Conservation (phyloP, 1,140 invertebrate genomes). For the Wasmannia auropunctata region DNA sequence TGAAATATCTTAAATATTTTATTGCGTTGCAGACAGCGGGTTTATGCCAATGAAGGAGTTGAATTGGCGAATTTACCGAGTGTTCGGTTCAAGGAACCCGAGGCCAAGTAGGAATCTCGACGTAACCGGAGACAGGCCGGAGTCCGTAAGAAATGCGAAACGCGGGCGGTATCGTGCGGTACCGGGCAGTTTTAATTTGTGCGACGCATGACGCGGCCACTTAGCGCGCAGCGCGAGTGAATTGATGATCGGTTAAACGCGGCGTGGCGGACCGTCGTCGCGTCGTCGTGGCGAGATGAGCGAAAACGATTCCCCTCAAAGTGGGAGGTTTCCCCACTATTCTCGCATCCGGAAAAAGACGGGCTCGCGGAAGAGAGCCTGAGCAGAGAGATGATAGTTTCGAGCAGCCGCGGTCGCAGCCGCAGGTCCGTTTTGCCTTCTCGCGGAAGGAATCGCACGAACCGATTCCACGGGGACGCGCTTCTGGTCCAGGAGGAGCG, state of each 20-base stretch:
- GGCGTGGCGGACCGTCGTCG: neutral
- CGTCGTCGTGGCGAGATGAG: neutral
- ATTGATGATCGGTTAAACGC: slow-evolving; percentile 2
- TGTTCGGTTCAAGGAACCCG: neutral
- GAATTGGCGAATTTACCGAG: neutral
- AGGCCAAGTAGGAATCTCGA: neutral
- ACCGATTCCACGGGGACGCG: neutral
- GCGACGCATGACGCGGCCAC: neutral
- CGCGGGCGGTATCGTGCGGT: neutral
- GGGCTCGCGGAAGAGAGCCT: slow-evolving; percentile 18
- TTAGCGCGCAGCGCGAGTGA: neutral
- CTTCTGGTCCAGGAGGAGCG: neutral
- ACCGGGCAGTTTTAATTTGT: neutral
- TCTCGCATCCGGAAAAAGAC: slow-evolving; percentile 5
- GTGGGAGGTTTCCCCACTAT: slow-evolving; percentile 61
- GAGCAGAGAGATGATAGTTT: slow-evolving; percentile 45
- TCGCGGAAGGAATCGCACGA: slow-evolving; percentile 21
- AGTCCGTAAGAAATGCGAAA: neutral
- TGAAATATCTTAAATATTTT: neutral
- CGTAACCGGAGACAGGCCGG: too few relatives aligned
- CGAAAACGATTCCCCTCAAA: neutral
- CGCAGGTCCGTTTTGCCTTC: neutral
- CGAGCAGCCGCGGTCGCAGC: slow-evolving; percentile 17
- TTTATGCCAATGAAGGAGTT: neutral
- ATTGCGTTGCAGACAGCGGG: neutral